A percentile compares a stretch with the other conserved stretches of the same genome.
These are phyloP conservation scores for Epicauta chinensis DNA, from an alignment of 1,140 invertebrate species.

Conservation along the genomic window DNA sequence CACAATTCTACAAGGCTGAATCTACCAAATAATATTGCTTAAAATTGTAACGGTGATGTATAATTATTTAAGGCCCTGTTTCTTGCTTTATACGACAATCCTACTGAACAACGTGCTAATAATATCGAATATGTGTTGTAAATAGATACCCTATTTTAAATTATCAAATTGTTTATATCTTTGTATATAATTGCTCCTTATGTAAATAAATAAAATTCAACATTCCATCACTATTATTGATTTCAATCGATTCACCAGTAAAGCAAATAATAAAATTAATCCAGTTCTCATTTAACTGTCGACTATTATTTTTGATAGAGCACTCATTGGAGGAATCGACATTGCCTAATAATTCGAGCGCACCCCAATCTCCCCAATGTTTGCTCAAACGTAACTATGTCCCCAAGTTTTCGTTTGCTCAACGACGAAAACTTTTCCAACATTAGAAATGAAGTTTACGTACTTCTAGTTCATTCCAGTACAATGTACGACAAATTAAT, in stretches of 20 bases:
- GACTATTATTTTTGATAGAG: too few relatives aligned
- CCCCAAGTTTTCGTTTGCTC: conserved; percentile 23
- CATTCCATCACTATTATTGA: too few relatives aligned
- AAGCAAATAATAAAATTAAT: too few relatives aligned
- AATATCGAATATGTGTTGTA: conserved; percentile 15
- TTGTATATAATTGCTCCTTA: conserved; percentile 25
- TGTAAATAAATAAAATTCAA: conserved; percentile 23
- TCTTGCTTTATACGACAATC: conserved; percentile 20
- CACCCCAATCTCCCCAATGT: conserved; percentile 19
- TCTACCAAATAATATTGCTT: conserved; percentile 20
- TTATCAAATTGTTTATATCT: conserved; percentile 28
- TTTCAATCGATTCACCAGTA: too few relatives aligned
- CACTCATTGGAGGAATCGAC: conserved; percentile 3
- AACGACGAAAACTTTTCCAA: conserved; percentile 15
- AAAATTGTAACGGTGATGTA: neutral
- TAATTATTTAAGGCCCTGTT: neutral
- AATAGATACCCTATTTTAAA: conserved; percentile 20
- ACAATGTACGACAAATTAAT: too few relatives aligned
- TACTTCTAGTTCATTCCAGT: too few relatives aligned
- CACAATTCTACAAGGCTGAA: conserved; percentile 17
- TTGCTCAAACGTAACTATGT: conserved; percentile 22
- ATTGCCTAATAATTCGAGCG: conserved; percentile 10
- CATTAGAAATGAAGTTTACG: conserved; percentile 23
- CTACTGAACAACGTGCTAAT: conserved; percentile 14
- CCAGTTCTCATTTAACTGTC: too few relatives aligned